phyloP scores from a whole-genome alignment of 1,140 invertebrate species.

The Drosophila littoralis region DNA sequence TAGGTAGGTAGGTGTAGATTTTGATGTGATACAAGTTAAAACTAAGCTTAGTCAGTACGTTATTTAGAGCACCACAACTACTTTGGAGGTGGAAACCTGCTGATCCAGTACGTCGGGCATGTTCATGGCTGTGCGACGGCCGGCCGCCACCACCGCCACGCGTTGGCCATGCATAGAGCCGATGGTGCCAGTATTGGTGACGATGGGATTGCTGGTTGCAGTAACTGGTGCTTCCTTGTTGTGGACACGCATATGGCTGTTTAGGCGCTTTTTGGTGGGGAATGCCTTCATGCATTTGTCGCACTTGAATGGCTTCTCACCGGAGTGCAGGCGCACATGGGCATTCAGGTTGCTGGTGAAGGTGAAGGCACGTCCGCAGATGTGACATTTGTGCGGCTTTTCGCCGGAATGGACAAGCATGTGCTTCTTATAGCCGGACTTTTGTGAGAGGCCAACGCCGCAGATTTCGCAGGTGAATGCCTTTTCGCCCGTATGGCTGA shows the following conservation, averaged over 20 bases:
- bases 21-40: slow-evolving; percentile 3
- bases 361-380: slow-evolving; percentile 75
- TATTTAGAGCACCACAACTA: slow-evolving; percentile 65
- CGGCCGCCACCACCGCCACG: slow-evolving; percentile 1
- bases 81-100: slow-evolving; percentile 67
- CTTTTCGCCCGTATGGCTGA: slow-evolving; percentile 78
- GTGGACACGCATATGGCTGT: slow-evolving; percentile 68
- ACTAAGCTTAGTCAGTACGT: slow-evolving; percentile 11
- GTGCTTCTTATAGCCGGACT: slow-evolving; percentile 83
- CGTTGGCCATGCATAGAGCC: neutral
- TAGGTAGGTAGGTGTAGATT: neutral
- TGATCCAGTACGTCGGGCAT: slow-evolving; percentile 56
- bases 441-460: slow-evolving; percentile 79
- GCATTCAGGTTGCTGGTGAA: slow-evolving; percentile 84
- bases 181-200: neutral
- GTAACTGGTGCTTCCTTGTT: slow-evolving; percentile 58
- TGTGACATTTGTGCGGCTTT: slow-evolving; percentile 75
- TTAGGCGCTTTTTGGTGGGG: slow-evolving; percentile 73
- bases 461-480: slow-evolving; percentile 82
- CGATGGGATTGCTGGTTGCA: neutral
- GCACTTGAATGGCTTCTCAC: slow-evolving; percentile 87
- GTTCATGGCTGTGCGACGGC: slow-evolving; percentile 28
- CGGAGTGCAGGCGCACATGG: slow-evolving; percentile 87
- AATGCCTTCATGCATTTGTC: slow-evolving; percentile 69
- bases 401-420: slow-evolving; percentile 80